A percentile compares a stretch with the other conserved stretches of the same genome.
phyloP scores from a whole-genome alignment of 1,140 invertebrate genomes.

The Neodiprion virginianus region DNA sequence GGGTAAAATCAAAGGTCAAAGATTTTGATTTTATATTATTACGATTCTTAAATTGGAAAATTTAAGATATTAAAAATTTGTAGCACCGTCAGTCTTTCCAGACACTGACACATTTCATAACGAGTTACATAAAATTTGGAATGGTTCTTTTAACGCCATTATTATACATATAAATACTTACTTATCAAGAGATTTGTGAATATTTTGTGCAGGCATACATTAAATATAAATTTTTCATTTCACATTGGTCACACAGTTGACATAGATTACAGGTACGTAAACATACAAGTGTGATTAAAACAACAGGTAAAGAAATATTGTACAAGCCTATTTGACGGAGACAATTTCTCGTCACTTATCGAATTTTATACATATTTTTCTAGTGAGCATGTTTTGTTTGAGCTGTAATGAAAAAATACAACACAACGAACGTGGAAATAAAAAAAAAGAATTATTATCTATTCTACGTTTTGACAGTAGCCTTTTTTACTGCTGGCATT shows the following conservation, averaged over 20 bases:
- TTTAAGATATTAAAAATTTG: constrained; percentile 4
- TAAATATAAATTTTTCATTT: neutral
- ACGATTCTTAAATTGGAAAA: neutral
- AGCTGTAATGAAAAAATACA: too few relatives aligned
- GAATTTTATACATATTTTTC: too few relatives aligned
- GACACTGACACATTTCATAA: neutral
- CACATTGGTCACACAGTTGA: neutral
- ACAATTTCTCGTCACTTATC: too few relatives aligned
- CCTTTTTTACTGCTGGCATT: too few relatives aligned
- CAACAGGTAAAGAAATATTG: too few relatives aligned
- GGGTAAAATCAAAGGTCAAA: constrained; percentile 13
- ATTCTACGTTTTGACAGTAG: too few relatives aligned
- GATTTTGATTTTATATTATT: constrained; percentile 9
- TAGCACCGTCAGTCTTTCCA: neutral
- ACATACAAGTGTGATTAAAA: too few relatives aligned
- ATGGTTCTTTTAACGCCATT: neutral
- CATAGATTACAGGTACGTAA: too few relatives aligned
- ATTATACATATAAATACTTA: neutral
- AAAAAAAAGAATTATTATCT: too few relatives aligned
- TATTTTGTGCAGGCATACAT: neutral
- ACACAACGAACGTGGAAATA: too few relatives aligned
- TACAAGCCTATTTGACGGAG: too few relatives aligned
- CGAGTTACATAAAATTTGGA: neutral
- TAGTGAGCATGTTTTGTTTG: too few relatives aligned
- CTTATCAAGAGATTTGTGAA: neutral